Percentiles rank a stretch among this genome's conserved stretches.
Evolutionary conservation across 2,797 vertebrate genomes (phyloP).

Genomic region (Alouatta caraya): DNA sequence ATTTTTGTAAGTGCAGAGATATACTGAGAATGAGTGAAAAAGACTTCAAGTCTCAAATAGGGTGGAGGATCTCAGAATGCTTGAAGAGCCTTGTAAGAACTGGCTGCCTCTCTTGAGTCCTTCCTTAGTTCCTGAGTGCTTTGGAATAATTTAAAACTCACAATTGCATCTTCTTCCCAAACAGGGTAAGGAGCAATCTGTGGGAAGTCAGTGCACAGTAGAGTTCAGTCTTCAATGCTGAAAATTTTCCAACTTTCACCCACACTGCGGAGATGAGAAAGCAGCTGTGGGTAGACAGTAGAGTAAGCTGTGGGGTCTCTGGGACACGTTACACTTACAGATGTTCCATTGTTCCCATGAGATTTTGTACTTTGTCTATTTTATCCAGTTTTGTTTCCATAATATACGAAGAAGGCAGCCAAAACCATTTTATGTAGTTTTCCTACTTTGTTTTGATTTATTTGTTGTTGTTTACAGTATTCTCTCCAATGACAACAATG

Average conservation of each 20-base stretch:
- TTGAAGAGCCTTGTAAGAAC: background rate
- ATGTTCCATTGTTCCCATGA: background rate
- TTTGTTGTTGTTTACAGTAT: conserved; percentile 75
- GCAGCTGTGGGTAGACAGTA: conserved; percentile 38
- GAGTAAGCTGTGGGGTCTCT: background rate
- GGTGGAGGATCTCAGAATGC: background rate
- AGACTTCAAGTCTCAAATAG: background rate
- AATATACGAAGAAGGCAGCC: background rate
- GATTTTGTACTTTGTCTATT: conserved; percentile 17
- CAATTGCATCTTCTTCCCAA: conserved; percentile 2
- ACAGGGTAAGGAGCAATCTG: background rate
- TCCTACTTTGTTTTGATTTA: conserved; percentile 65
- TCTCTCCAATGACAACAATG: conserved; percentile 73
- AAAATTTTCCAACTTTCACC: conserved; percentile 45
- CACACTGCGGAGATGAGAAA: conserved; percentile 2
- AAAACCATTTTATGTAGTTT: conserved; percentile 34
- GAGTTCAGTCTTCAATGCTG: conserved; percentile 29
- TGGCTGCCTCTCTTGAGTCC: background rate
- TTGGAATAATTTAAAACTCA: background rate
- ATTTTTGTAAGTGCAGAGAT: background rate
- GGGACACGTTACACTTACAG: background rate
- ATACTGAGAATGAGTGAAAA: background rate
- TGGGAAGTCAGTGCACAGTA: background rate
- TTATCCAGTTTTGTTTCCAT: conserved; percentile 26
- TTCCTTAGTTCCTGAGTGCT: background rate